phyloP scores from a whole-genome alignment of 2,797 vertebrate species.

The Catamblyrhynchus diadema region DNA sequence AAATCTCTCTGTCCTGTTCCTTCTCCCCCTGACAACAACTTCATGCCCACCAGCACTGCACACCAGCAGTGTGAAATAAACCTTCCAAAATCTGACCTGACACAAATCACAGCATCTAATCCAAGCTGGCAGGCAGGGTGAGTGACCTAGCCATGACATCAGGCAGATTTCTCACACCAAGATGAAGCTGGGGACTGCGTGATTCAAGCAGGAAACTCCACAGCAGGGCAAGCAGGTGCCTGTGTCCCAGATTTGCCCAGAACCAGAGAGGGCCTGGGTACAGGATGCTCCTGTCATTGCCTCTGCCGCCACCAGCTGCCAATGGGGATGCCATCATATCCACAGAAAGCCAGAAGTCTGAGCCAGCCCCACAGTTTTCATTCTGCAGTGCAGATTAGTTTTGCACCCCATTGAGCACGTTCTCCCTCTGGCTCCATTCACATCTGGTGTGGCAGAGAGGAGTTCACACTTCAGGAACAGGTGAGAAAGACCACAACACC shows the following conservation, averaged over 20 bases:
- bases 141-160: not conserved
- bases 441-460: not conserved
- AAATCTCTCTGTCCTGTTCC: not conserved
- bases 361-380: not conserved
- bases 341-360: accelerated
- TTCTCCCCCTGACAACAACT: not conserved
- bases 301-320: accelerated
- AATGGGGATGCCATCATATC: accelerated
- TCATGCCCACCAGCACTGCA: not conserved
- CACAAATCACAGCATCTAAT: constrained; percentile 15
- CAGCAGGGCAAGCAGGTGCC: not conserved
- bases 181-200: not conserved
- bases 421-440: not conserved
- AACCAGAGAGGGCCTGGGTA: not conserved
- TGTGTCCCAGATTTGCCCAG: not conserved
- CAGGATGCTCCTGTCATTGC: not conserved
- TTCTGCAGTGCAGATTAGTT: not conserved
- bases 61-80: not conserved
- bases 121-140: not conserved
- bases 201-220: not conserved
- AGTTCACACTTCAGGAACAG: not conserved
- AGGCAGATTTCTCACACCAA: not conserved
- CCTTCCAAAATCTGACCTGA: constrained; percentile 29
- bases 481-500: not conserved
- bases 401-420: not conserved